Evolutionary conservation across 2,888 invertebrate genomes (phyloP), one percentile per base, ranked within the genome.

Genomic region (Kuschelorhynchus macadamiae): DNA sequence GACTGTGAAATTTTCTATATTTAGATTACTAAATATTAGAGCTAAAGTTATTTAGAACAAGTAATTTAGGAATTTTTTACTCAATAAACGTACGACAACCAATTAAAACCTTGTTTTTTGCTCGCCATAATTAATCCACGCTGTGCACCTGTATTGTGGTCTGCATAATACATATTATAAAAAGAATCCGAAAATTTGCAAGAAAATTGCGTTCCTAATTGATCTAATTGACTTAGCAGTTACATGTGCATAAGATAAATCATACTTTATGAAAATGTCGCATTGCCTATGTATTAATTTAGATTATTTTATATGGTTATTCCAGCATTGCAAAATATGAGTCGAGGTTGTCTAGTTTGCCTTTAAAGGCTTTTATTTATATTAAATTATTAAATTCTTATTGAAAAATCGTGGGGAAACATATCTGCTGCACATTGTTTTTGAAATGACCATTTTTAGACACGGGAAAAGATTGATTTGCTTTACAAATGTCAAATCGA

Each of bases 181-280:
- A 64, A 64, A 64, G 57, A 49, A 30, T 14, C 50, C 7, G 44
- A 36, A 46, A 59, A 9, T 17, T 65, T 2, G 39, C 33, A 32
- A 49, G 56, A 36, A 56, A 52, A 57, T 62, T 41, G 14, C 62
- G 39, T 20, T 57, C 41, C 41, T 64, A 68, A 67, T 67, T 68
- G 53, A 55, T 68, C 63, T 68, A 68, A 68, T 68, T 68, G 68
- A 30, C 63, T 57, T 68, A 67, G 41, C 62, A 67, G 63, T 68
- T 68, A 46, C 68, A 68, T 68, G 56, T 33, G 47, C 14, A 32
- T 21, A 7, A 53, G 57, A 68, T 68, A 68, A 68, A 63, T 68
- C 68, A 68, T 63, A 59, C 25, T 47, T 36, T 59, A 64, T 63
- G 68, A 64, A 68, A 68, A 68, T 68, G 63, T 68, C 59, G 39